Base-by-base conservation (phyloP, 2,113 vertebrate genomes). In the Ochotona princeps region DNA sequence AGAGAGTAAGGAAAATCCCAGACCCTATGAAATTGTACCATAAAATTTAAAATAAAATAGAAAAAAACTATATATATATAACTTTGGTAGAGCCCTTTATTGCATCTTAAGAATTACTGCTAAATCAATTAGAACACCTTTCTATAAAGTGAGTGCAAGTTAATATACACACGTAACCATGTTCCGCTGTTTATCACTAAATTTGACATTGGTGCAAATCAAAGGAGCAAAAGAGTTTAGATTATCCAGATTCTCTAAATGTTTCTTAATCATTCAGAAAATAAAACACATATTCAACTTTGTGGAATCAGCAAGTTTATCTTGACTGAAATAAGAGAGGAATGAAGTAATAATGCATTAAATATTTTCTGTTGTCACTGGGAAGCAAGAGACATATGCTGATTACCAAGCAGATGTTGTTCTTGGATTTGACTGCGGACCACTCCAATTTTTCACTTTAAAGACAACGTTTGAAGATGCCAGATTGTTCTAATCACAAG, bases 401-500 rank as follows among this genome's bases (percentile, higher is more conserved):
- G 8, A 89, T 76, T 72, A 10, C 30, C 87, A 95, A 96, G 78
- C 35, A 95, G 79, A 93, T 80, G 61, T 47, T 96, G 49, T 94
- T 73, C 57, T 93, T 67, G 44, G 8, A 32, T 95, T 84, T 90
- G 84, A 76, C 11, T 51, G 57, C 47, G 18, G 87, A 73, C 57
- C 14, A 60, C 65, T 96, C 95, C 38, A 4, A 5, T 12, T 57
- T 91, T 80, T 79, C 90, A 90, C 23, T 89, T 96, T 95, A 90
- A 96, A 96, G 49, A 79, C 47, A 91, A 93, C 32, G 87, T 95
- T 95, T 94, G 90, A 82, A 93, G 72, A 93, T 70, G 87, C 74
- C 91, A 97, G 87, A 95, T 95, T 97, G 83, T 95, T 96, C 49
- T 79, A 82, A 54, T 96, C 73, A 92, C 79, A 93, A 96, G 32